Base-by-base conservation (phyloP, 2,113 vertebrate genomes). In the Laterallus jamaicensis region DNA sequence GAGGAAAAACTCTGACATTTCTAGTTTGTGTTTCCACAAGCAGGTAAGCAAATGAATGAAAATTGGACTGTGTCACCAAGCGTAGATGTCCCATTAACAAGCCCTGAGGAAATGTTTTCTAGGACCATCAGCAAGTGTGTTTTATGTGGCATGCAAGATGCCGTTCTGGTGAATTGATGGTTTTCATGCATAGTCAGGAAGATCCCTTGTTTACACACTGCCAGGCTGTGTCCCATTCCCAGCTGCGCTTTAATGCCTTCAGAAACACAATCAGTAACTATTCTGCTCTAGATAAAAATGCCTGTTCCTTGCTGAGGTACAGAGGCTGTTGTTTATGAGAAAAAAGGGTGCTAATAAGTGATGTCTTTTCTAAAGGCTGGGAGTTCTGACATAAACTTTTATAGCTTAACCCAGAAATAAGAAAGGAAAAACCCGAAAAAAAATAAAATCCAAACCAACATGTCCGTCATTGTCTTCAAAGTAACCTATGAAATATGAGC, bases 1-100 rank as follows among this genome's bases (percentile, higher is more conserved):
- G 58, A 82, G 88, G 91, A 68, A 89, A 93, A 91, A 22, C 52
- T 76, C 90, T 95, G 95, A 91, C 89, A 76, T 78, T 84, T 82
- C 89, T 44, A n/a, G 54, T 89, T 82, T 87, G 91, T 44, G 74
- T 71, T 92, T 78, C 91, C 80, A 94, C 39, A 42, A 91, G 88
- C 77, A 95, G 93, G 77, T 92, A 68, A 93, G 78, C 69, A 89
- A 89, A 93, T 68, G 64, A 71, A 71, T n/a, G 56, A 85, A 86
- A 97, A 92, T 56, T 76, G 91, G 66, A 19, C 66, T 58, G 69
- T 91, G 86, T 47, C 77, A 91, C 93, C 74, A 37, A 18, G 39
- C 20, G 73, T 60, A 81, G 62, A 75, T 22, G 25, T 76, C 69
- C 81, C 69, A 86, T 82, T 95, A 96, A 91, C 62, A 69, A 93